Percentiles rank a stretch among this genome's conserved stretches.
phyloP scores from a whole-genome alignment of 53 echinoderm and acorn worm genomes.

The Actinopyga echinites region DNA sequence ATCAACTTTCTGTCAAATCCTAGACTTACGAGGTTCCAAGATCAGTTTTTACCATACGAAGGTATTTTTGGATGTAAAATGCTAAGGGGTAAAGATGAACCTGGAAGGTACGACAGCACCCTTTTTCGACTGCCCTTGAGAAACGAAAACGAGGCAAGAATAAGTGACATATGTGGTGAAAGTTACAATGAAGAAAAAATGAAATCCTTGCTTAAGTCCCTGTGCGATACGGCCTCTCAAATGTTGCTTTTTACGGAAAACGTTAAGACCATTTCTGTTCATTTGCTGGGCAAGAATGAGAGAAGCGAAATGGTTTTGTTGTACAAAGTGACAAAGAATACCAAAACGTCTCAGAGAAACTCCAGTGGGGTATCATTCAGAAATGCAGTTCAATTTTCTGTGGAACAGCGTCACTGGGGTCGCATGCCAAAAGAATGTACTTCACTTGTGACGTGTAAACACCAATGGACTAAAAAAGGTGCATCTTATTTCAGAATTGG shows the following conservation, averaged over 20 bases:
- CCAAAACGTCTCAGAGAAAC: too few species aligned
- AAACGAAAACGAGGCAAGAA: slow-evolving; percentile 42
- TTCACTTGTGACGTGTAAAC: not conserved
- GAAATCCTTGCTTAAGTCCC: slow-evolving; percentile 36
- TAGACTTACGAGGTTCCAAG: slow-evolving; percentile 41
- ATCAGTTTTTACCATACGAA: slow-evolving; percentile 83
- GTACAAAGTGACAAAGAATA: not conserved
- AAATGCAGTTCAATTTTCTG: not conserved
- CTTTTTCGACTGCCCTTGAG: slow-evolving; percentile 82
- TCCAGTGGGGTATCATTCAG: not conserved
- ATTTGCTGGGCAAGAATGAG: not conserved
- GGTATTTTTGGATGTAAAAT: slow-evolving; percentile 77
- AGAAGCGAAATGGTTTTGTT: not conserved
- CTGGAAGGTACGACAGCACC: slow-evolving; percentile 47
- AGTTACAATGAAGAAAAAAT: slow-evolving; percentile 54
- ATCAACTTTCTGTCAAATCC: slow-evolving; percentile 57
- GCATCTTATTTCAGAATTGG: slow-evolving; percentile 3
- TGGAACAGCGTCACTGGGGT: not conserved
- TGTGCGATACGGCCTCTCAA: slow-evolving; percentile 57
- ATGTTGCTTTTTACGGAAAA: slow-evolving; percentile 82
- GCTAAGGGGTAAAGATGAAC: not conserved
- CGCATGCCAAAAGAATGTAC: not conserved
- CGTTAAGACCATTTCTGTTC: slow-evolving; percentile 45
- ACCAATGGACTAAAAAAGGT: not conserved
- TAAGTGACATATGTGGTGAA: slow-evolving; percentile 49